Conservation (phyloP, 92 coral and sea anemone genomes). For the Epizoanthus illoricatus region DNA sequence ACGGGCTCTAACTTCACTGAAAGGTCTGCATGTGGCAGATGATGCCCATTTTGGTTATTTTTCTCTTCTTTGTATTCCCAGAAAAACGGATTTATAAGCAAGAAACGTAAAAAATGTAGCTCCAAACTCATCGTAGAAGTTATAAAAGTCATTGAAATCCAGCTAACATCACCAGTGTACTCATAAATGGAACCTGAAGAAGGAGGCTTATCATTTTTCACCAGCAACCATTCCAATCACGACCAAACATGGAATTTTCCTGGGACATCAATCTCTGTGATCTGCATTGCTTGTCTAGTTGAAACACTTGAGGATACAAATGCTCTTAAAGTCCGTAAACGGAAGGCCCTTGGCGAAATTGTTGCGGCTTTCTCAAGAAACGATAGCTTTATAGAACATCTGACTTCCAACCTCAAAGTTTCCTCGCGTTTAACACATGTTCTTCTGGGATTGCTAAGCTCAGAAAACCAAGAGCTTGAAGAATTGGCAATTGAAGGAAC, state of each 20-base stretch:
- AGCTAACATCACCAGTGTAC: not conserved
- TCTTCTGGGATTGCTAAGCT: constrained; percentile 61
- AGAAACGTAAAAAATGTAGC: not conserved
- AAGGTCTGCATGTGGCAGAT: constrained; percentile 29
- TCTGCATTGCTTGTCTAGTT: constrained; percentile 89
- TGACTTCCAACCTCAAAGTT: constrained; percentile 54
- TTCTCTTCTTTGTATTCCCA: not conserved
- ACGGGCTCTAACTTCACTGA: constrained; percentile 58
- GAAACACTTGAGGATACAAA: constrained; percentile 76
- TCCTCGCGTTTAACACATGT: constrained; percentile 64
- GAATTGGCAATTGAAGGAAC: constrained; percentile 68
- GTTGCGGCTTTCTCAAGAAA: constrained; percentile 61
- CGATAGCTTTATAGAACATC: constrained; percentile 46
- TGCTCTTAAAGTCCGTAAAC: constrained; percentile 67
- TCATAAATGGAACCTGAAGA: constrained; percentile 30
- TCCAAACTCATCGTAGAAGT: not conserved
- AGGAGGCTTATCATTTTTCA: constrained; percentile 74
- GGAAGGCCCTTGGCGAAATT: constrained; percentile 80
- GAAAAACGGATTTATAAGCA: not conserved
- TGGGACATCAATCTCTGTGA: constrained; percentile 62
- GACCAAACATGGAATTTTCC: constrained; percentile 73
- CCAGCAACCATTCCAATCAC: constrained; percentile 78
- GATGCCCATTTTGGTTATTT: not conserved
- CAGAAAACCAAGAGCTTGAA: constrained; percentile 56
- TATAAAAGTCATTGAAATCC: constrained; percentile 2